Evolutionary conservation across 2,113 vertebrate genomes (phyloP).

Genomic region (Falco punctatus): DNA sequence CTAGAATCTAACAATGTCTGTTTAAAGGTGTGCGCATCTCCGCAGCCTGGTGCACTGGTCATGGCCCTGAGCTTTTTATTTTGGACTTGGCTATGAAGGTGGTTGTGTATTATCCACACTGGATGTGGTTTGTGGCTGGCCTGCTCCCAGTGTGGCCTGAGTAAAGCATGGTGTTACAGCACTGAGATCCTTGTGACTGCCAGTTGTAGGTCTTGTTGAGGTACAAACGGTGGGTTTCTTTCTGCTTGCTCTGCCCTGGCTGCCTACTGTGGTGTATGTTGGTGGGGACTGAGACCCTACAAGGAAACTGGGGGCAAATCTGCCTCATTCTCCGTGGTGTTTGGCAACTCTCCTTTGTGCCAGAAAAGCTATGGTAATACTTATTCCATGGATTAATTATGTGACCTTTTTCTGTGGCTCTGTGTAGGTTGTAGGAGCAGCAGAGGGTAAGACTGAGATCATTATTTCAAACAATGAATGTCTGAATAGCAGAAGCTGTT

Average conservation of each 20-base stretch:
- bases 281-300: neutral
- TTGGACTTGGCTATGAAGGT: neutral
- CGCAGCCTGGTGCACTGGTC: neutral
- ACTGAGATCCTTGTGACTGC: neutral
- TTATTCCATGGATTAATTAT: neutral
- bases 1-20: neutral
- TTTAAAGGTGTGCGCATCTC: neutral
- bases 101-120: neutral
- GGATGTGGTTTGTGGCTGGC: neutral
- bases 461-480: neutral
- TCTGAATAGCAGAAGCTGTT: neutral
- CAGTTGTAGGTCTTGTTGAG: neutral
- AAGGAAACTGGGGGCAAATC: neutral
- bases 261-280: neutral
- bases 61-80: neutral
- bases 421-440: neutral
- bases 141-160: neutral
- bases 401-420: neutral
- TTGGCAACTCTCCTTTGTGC: neutral
- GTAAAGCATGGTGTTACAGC: neutral
- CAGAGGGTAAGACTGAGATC: neutral
- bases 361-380: neutral
- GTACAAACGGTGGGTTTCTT: neutral
- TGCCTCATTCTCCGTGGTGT: neutral
- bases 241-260: neutral